A percentile compares a stretch with the other conserved stretches of the same genome.
Conservation (phyloP, 2,113 vertebrate species). For the Pachypanchax playfairii region DNA sequence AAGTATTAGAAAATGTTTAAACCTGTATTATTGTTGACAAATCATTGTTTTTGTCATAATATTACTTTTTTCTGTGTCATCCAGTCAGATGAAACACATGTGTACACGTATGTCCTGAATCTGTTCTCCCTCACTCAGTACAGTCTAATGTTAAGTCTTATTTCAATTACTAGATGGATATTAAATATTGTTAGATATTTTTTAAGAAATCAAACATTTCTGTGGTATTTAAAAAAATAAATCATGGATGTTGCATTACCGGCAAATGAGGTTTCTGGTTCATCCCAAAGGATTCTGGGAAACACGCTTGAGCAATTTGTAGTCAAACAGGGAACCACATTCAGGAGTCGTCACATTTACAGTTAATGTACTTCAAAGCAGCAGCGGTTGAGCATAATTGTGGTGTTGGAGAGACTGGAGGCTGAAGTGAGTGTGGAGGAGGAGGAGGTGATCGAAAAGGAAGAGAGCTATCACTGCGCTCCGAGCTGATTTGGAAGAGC, state of each 20-base stretch:
- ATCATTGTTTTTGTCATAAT: too few relatives aligned
- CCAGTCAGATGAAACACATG: too few relatives aligned
- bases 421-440: slow-evolving; percentile 5
- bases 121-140: too few relatives aligned
- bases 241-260: slow-evolving; percentile 53
- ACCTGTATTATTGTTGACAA: too few relatives aligned
- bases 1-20: too few relatives aligned
- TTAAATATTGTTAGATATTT: too few relatives aligned
- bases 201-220: too few relatives aligned
- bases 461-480: slow-evolving; percentile 30
- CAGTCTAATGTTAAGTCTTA: too few relatives aligned
- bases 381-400: slow-evolving; percentile 61
- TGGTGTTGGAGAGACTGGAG: slow-evolving; percentile 19
- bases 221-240: too few relatives aligned
- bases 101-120: too few relatives aligned
- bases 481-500: slow-evolving; percentile 54
- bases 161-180: too few relatives aligned
- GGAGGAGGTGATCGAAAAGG: slow-evolving; percentile 13
- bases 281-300: too few relatives aligned
- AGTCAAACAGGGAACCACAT: slow-evolving; percentile 50
- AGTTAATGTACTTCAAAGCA: slow-evolving; percentile 64
- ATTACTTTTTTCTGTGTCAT: slow-evolving; percentile 47
- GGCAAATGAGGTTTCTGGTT: slow-evolving; percentile 54
- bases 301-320: slow-evolving; percentile 46
- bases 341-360: slow-evolving; percentile 52